Conservation (phyloP, 2,888 invertebrate genomes). For the Bruchidius siliquastri region DNA sequence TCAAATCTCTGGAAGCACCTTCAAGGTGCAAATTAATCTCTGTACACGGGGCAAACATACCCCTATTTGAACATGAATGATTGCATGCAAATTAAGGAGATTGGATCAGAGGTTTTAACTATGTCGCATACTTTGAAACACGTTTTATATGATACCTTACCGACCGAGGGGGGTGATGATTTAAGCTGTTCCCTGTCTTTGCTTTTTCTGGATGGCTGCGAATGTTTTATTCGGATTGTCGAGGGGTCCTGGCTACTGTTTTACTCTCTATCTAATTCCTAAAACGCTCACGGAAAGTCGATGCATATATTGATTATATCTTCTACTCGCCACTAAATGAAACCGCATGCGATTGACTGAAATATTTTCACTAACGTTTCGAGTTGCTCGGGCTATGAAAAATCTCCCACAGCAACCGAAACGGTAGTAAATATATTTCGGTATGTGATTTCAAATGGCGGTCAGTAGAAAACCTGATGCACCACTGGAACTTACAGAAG, state of each 20-base stretch:
- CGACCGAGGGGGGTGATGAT: background rate
- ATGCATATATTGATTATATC: too few species aligned
- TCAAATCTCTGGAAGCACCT: conserved; percentile 39
- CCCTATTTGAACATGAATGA: conserved; percentile 32
- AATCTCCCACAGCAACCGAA: too few species aligned
- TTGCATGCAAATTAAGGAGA: conserved; percentile 39
- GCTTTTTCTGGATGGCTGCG: background rate
- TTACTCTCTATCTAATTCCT: too few species aligned
- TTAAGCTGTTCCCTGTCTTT: background rate
- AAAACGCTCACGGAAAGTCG: too few species aligned
- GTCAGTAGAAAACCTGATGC: too few species aligned
- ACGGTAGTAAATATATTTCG: too few species aligned
- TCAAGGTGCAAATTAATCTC: conserved; percentile 43
- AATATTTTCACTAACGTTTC: too few species aligned
- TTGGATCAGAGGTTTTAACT: conserved; percentile 26
- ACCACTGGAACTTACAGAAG: too few species aligned
- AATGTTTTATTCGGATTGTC: background rate
- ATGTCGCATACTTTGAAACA: background rate
- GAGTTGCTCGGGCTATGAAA: too few species aligned
- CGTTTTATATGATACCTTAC: background rate
- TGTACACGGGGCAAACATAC: conserved; percentile 23
- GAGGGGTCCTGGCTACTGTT: background rate
- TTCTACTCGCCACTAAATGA: too few species aligned
- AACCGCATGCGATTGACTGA: too few species aligned
- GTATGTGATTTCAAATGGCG: too few species aligned